phyloP scores from a whole-genome alignment of 2,888 invertebrate species.

The Sipha maydis region DNA sequence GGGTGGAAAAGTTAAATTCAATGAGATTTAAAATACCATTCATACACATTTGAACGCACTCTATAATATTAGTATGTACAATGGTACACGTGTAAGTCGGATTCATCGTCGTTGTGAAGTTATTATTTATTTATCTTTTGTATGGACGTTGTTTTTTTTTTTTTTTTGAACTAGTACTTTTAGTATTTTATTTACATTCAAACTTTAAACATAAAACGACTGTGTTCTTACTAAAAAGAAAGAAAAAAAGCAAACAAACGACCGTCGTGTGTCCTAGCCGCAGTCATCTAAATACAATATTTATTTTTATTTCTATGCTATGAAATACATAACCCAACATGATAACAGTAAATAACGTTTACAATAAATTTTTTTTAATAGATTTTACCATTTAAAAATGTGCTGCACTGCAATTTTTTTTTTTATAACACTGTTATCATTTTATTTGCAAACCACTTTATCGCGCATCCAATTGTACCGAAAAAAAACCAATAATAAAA shows the following conservation, averaged over 20 bases:
- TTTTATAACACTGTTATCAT: background rate
- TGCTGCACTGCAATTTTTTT: background rate
- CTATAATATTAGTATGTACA: background rate
- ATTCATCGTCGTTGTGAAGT: background rate
- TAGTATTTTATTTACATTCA: background rate
- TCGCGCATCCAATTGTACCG: background rate
- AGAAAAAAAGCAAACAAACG: background rate
- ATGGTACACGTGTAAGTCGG: background rate
- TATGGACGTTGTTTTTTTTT: background rate
- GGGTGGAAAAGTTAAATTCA: background rate
- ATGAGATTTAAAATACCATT: background rate
- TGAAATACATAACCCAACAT: background rate
- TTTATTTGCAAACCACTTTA: conserved; percentile 33
- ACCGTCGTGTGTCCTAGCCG: background rate
- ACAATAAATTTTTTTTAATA: conserved; percentile 15
- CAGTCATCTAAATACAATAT: conserved; percentile 9
- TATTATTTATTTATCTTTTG: background rate
- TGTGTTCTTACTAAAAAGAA: background rate
- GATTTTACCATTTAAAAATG: background rate
- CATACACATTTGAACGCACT: background rate
- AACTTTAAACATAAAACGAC: conserved; percentile 13
- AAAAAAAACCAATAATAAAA: background rate
- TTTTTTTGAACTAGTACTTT: background rate
- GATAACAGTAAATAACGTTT: background rate
- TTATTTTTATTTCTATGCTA: background rate